phyloP scores from a whole-genome alignment of 2,797 vertebrate genomes.

The Alca torda region DNA sequence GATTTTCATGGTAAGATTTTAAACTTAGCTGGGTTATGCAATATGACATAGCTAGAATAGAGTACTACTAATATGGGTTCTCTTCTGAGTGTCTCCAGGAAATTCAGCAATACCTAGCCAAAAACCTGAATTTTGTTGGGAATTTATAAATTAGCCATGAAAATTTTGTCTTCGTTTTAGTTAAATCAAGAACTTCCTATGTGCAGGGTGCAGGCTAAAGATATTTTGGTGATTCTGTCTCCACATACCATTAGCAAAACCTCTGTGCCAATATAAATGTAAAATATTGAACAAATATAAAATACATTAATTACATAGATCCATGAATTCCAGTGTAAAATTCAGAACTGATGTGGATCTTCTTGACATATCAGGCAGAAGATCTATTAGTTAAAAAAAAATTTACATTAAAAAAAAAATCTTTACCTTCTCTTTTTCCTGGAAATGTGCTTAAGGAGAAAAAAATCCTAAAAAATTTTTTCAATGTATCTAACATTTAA shows the following conservation, averaged over 20 bases:
- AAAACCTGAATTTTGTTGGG: background rate
- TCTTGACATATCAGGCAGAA: background rate
- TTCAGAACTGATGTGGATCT: background rate
- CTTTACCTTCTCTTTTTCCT: background rate
- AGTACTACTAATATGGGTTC: background rate
- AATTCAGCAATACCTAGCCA: background rate
- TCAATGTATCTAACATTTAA: background rate
- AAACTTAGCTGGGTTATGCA: background rate
- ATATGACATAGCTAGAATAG: background rate
- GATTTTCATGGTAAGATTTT: background rate
- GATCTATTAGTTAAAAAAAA: background rate
- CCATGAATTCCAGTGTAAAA: background rate
- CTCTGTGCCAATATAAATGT: background rate
- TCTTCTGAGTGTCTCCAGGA: background rate
- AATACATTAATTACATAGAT: background rate
- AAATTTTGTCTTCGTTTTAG: background rate
- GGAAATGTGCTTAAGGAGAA: background rate
- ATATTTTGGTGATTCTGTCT: background rate
- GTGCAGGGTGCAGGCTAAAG: background rate
- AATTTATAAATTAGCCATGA: background rate
- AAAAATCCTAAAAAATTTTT: background rate
- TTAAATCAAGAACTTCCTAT: background rate
- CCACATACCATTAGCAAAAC: background rate
- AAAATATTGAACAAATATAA: background rate
- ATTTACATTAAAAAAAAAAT: background rate